Base-by-base conservation (phyloP, 2,888 invertebrate genomes). In the Crematogaster levior region DNA sequence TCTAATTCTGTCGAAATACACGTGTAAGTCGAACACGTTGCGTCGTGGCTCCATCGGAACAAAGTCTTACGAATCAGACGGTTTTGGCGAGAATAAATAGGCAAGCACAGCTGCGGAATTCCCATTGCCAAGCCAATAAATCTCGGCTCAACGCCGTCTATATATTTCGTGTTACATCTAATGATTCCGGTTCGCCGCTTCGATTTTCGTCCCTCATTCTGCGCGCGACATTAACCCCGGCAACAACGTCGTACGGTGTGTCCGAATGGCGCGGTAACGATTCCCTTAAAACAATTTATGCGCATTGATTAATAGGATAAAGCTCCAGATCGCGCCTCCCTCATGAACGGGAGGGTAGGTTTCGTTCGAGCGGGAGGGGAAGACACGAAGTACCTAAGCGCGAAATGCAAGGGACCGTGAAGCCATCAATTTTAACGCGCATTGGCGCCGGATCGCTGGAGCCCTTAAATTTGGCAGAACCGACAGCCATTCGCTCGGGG, bases 241-340 rank as follows among this genome's bases (percentile, higher is more conserved):
- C 82, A 66, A 60, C 84, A 75, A 86, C 84, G 84, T 86, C 89
- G 89, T 82, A 84, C 81, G 84, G 83, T 73, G 81, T 73, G 90
- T 85, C 87, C 84, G 88, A 89, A 86, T 85, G 90, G 86, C 89
- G 82, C 90, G 84, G 89, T 88, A 89, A 89, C 89, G 89, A 90
- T 89, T 90, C 90, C 86, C 88, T 89, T 89, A 89, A 89, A 90
- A 90, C 90, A 89, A 89, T 89, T 89, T 89, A 89, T 89, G 89
- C 89, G 90, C 89, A 90, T 90, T 90, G 89, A 90, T 90, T 90
- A 90, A 90, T 90, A 89, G 89, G 90, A 87, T 90, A 87, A 89
- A 87, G 87, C 90, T 88, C 85, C 84, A 75, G 70, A 79, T 79
- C 77, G 77, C 77, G 77, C 68, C 70, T 61, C 81, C 61, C 81